Percentiles rank a stretch among this genome's conserved stretches.
Conservation (phyloP, 1,140 invertebrate species). For the Drosophila ironensis region DNA sequence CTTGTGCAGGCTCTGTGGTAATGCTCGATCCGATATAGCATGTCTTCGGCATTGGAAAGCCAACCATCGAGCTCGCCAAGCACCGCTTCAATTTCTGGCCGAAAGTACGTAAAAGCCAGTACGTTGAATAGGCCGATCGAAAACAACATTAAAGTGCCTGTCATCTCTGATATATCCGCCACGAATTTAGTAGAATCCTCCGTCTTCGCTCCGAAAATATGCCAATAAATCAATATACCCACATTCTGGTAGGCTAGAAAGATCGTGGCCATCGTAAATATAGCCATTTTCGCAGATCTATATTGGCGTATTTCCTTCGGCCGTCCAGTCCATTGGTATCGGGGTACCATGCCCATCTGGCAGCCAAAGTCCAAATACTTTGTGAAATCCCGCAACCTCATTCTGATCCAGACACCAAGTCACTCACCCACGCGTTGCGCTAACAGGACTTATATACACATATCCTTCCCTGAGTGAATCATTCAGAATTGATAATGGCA, state of each 20-base stretch:
- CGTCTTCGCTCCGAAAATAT: neutral
- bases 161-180: neutral
- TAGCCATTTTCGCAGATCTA: neutral
- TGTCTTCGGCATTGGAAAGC: neutral
- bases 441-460: slow-evolving; percentile 17
- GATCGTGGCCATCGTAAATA: no score
- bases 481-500: no score
- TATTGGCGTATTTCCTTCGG: neutral
- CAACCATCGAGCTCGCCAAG: neutral
- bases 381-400: neutral
- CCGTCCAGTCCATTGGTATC: neutral
- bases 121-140: neutral
- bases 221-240: neutral
- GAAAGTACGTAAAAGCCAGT: neutral
- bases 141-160: neutral
- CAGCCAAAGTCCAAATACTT: neutral
- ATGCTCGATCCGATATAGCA: neutral
- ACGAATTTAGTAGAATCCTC: neutral
- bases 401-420: neutral
- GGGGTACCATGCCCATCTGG: neutral
- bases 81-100: neutral
- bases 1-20: neutral
- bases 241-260: neutral
- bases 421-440: neutral
- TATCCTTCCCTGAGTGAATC: neutral